Evolutionary conservation across 37 sponge, comb jelly and placozoan species (phyloP), one percentile per base, ranked within the genome.

Genomic region (Hexactinellida sp.): DNA sequence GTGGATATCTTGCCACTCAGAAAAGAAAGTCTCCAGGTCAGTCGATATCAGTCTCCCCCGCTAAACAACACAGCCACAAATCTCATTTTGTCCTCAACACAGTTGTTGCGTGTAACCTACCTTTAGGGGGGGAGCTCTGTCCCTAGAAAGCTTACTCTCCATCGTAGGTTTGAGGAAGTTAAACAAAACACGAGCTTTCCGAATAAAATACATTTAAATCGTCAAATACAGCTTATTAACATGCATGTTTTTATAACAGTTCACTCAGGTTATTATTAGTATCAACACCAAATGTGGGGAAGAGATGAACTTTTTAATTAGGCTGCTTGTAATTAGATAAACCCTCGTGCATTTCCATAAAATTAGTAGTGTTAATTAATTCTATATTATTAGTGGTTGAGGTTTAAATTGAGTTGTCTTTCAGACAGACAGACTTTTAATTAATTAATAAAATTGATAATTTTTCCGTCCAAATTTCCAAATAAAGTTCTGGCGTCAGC

Each of bases 1-100:
- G 3, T 63, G 76, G 5, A 63, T 63, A 28, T 63, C 76, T 63
- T 63, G 21, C 76, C 76, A 63, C 13, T 63, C 76, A 5, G 76
- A 25, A 28, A 63, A 63, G 76, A 63, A 63, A 7, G 76, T 63
- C 76, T 63, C 76, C 21, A 63, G 34, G 13, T 63, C 76, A 10
- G 76, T 63, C 5, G 76, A 63, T 63, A 63, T 63, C 76, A 63
- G 13, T n/a, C 76, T 63, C 76, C 76, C 76, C 13, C 76, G n/a
- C 84, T 41, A 83, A 30, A 39, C n/a, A 24, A 83, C 32, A 39
- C 28, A 83, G 28, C 16, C 52, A 47, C 9, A 19, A 47, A 47
- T 16, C n/a, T n/a, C n/a, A n/a, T n/a, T 47, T 19, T 47, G 16
- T 16, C 9, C 16, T 9, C 16, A 47, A 47, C 52, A 19, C 52